These are phyloP conservation scores for Parauchenoglanis punctatus DNA, from an alignment of 2,797 vertebrate genomes.

Conservation along the genomic window DNA sequence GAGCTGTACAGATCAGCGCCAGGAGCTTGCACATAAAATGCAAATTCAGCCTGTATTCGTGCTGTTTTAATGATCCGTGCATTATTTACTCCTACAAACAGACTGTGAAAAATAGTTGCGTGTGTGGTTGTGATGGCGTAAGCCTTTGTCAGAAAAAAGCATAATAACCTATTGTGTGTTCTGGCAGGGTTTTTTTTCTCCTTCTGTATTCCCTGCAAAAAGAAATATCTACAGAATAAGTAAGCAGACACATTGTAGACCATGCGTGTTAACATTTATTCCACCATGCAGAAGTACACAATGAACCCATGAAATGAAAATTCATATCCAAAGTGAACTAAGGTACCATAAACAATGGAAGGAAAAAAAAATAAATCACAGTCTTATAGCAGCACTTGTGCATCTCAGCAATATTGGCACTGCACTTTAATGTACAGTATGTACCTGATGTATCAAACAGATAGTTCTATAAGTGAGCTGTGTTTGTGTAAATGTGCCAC, in stretches of 20 bases:
- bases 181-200: neutral
- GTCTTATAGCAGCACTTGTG: constrained; percentile 62
- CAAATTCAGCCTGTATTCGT: constrained; percentile 39
- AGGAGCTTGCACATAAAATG: constrained; percentile 24
- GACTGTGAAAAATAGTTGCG: constrained; percentile 56
- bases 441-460: constrained; percentile 17
- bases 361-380: constrained; percentile 50
- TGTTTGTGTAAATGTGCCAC: constrained; percentile 12
- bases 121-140: constrained; percentile 12
- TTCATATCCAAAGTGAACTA: constrained; percentile 49
- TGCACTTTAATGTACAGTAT: constrained; percentile 35
- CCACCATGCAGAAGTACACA: constrained; percentile 78
- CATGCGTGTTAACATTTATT: constrained; percentile 84
- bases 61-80: constrained; percentile 45
- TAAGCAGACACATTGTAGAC: constrained; percentile 57
- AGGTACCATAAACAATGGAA: constrained; percentile 47
- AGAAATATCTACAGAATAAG: constrained; percentile 8
- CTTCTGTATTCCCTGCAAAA: neutral
- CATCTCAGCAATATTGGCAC: constrained; percentile 47
- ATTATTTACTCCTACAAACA: constrained; percentile 50
- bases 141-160: constrained; percentile 11
- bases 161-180: constrained; percentile 11
- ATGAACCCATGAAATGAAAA: constrained; percentile 64
- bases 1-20: constrained; percentile 25
- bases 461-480: neutral